A percentile compares a stretch with the other conserved stretches of the same genome.
phyloP scores from a whole-genome alignment of 2,888 invertebrate genomes.

The Microplitis deprimator region DNA sequence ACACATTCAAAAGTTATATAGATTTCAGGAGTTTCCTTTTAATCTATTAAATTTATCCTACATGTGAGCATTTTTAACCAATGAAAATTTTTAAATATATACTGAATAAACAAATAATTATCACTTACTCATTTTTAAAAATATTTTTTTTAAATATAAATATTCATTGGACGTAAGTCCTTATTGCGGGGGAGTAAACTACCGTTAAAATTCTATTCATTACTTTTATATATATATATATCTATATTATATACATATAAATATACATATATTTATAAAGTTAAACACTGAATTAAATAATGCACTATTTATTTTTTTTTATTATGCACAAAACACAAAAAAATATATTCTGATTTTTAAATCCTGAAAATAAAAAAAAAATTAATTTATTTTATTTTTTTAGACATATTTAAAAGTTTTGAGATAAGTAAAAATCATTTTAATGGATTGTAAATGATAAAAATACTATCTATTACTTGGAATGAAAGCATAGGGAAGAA shows the following conservation, averaged over 20 bases:
- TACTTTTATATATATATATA: background rate
- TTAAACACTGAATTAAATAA: background rate
- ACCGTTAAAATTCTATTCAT: conserved; percentile 34
- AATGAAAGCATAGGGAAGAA: conserved; percentile 45
- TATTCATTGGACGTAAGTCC: conserved; percentile 14
- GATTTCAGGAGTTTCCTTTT: background rate
- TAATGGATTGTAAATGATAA: conserved; percentile 26
- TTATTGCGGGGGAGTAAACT: conserved; percentile 25
- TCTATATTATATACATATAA: background rate
- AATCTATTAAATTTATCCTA: background rate
- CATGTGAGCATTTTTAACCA: background rate
- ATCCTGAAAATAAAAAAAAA: conserved; percentile 11
- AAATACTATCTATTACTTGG: conserved; percentile 32
- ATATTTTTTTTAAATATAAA: background rate
- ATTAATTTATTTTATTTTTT: conserved; percentile 27
- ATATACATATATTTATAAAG: background rate
- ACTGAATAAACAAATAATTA: background rate
- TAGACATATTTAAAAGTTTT: background rate
- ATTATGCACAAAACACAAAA: no score
- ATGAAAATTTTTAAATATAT: background rate
- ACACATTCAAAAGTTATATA: background rate
- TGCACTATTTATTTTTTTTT: background rate
- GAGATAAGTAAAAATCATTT: background rate
- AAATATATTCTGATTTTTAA: background rate
- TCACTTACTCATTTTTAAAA: background rate